These are phyloP conservation scores for Gryon sp. DNA, from an alignment of 1,140 invertebrate genomes.

Conservation along the genomic window DNA sequence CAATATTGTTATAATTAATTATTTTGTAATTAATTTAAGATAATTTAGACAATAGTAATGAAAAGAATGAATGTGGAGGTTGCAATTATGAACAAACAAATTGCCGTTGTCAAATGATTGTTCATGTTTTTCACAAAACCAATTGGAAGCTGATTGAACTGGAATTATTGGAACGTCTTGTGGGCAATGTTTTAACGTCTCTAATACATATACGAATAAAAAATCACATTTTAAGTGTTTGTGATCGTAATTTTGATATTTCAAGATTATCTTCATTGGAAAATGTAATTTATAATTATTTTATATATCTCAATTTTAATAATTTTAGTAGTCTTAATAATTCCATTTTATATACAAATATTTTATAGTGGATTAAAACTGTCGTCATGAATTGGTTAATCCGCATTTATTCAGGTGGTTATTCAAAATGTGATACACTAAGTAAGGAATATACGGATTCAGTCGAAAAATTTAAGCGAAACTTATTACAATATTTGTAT, in stretches of 20 bases:
- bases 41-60: slow-evolving; percentile 80
- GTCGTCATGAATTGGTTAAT: slow-evolving; percentile 60
- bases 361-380: slow-evolving; percentile 61
- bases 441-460: slow-evolving; percentile 80
- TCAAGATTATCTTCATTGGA: slow-evolving; percentile 87
- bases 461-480: slow-evolving; percentile 86
- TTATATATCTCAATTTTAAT: background rate
- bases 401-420: slow-evolving; percentile 80
- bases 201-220: slow-evolving; percentile 90
- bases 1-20: slow-evolving; percentile 20
- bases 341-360: slow-evolving; percentile 31
- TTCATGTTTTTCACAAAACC: slow-evolving; percentile 88
- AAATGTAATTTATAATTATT: slow-evolving; percentile 79
- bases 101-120: slow-evolving; percentile 87
- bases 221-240: slow-evolving; percentile 87
- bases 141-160: slow-evolving; percentile 87
- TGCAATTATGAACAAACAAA: slow-evolving; percentile 85
- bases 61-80: slow-evolving; percentile 82
- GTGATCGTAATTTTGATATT: slow-evolving; percentile 90
- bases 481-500: slow-evolving; percentile 91
- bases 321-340: slow-evolving; percentile 41
- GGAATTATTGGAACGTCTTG: slow-evolving; percentile 87
- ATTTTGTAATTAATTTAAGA: slow-evolving; percentile 64
- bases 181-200: slow-evolving; percentile 88
- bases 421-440: slow-evolving; percentile 80